Evolutionary conservation across 2,888 invertebrate genomes (phyloP).

Genomic region (Argynnis bischoffii): DNA sequence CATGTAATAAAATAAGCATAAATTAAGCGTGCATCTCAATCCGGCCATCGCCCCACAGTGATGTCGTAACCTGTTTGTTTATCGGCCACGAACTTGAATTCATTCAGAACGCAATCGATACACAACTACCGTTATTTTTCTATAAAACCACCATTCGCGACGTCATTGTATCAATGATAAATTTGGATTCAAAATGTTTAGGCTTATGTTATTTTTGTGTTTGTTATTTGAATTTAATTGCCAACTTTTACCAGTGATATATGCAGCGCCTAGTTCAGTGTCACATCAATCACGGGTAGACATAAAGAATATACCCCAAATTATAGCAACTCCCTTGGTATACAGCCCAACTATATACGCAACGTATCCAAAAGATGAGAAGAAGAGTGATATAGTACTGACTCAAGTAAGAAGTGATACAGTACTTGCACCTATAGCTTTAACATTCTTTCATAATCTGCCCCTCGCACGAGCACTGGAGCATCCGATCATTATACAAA

Average conservation of each 20-base stretch:
- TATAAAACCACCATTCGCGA: slow-evolving; percentile 65
- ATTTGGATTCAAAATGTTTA: slow-evolving; percentile 59
- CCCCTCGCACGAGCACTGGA: slow-evolving; percentile 66
- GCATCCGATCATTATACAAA: slow-evolving; percentile 60
- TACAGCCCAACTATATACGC: slow-evolving; percentile 57
- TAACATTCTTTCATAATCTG: slow-evolving; percentile 64
- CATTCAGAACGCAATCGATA: slow-evolving; percentile 50
- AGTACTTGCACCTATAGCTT: slow-evolving; percentile 59
- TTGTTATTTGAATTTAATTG: slow-evolving; percentile 50
- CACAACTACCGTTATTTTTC: slow-evolving; percentile 67
- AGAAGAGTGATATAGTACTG: slow-evolving; percentile 47
- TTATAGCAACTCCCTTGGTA: slow-evolving; percentile 55
- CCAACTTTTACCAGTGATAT: slow-evolving; percentile 61
- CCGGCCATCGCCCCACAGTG: slow-evolving; percentile 66
- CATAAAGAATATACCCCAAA: slow-evolving; percentile 61
- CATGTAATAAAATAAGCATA: background rate
- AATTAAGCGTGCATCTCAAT: slow-evolving; percentile 44
- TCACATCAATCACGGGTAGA: slow-evolving; percentile 82
- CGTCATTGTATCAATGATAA: slow-evolving; percentile 41
- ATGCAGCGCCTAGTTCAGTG: slow-evolving; percentile 78
- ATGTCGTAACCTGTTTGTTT: slow-evolving; percentile 62
- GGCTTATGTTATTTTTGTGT: slow-evolving; percentile 52
- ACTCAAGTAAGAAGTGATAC: slow-evolving; percentile 55
- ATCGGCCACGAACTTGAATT: slow-evolving; percentile 74
- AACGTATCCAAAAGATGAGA: slow-evolving; percentile 44